Conservation (phyloP, 2,113 vertebrate genomes). For the Sprattus sprattus region DNA sequence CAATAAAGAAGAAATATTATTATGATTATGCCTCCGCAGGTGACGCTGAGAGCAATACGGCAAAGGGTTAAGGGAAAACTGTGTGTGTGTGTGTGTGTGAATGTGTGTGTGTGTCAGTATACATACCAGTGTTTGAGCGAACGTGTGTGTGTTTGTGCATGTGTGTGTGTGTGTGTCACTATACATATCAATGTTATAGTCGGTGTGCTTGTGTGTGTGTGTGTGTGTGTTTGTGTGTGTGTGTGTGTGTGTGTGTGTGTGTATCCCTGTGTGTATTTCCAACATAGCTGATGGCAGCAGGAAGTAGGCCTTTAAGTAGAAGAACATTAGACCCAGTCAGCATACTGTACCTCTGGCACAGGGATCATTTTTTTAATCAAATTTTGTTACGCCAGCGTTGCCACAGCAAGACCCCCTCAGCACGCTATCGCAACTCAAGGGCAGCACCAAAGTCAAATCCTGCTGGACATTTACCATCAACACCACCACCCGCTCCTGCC, state of each 20-base stretch:
- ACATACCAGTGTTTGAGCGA: slow-evolving; percentile 11
- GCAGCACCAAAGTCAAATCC: slow-evolving; percentile 60
- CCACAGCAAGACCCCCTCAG: slow-evolving; percentile 11
- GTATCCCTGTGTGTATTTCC: slow-evolving; percentile 13
- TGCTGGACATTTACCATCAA: slow-evolving; percentile 51
- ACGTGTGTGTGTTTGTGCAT: slow-evolving; percentile 20
- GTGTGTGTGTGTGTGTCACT: slow-evolving; percentile 24
- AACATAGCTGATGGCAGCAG: slow-evolving; percentile 35
- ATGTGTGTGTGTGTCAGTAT: slow-evolving; percentile 10
- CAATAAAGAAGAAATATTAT: slow-evolving; percentile 34
- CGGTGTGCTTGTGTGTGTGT: not conserved
- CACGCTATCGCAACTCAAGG: slow-evolving; percentile 58
- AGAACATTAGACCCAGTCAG: slow-evolving; percentile 37
- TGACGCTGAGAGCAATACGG: slow-evolving; percentile 48
- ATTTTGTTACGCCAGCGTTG: slow-evolving; percentile 30
- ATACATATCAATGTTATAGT: too few species aligned
- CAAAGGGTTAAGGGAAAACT: not conserved
- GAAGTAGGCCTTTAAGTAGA: slow-evolving; percentile 2
- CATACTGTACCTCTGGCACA: slow-evolving; percentile 26
- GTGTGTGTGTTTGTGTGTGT: not conserved
- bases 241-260: slow-evolving; percentile 28
- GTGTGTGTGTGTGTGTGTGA: slow-evolving; percentile 27
- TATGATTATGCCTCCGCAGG: slow-evolving; percentile 33
- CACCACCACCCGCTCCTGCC: slow-evolving; percentile 52
- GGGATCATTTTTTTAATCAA: slow-evolving; percentile 45